Evolutionary conservation across 2,888 invertebrate species (phyloP).

Genomic region (Hyposoter didymator): DNA sequence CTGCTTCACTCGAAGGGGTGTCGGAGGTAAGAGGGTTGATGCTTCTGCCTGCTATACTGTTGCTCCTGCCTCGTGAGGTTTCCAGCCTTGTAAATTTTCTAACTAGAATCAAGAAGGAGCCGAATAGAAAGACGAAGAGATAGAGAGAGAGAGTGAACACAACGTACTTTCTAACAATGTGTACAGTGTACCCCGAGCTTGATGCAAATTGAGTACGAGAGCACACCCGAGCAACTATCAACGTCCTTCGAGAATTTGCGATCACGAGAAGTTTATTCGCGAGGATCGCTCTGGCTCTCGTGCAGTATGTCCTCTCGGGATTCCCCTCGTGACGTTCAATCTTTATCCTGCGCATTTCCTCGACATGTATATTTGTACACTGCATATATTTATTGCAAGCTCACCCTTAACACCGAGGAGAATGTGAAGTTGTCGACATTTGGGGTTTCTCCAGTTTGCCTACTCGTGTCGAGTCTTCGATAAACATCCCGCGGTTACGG

Average conservation of each 20-base stretch:
- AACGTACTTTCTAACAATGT: constrained; percentile 54
- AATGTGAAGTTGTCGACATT: constrained; percentile 73
- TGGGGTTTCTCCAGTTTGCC: constrained; percentile 77
- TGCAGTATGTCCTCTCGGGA: constrained; percentile 60
- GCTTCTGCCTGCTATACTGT: constrained; percentile 47
- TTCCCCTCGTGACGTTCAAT: constrained; percentile 57
- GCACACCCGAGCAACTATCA: constrained; percentile 70
- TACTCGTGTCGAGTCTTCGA: constrained; percentile 65
- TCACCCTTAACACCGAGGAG: constrained; percentile 1
- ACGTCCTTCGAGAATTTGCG: constrained; percentile 75
- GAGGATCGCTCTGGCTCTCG: constrained; percentile 62
- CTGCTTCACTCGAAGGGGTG: constrained; percentile 70
- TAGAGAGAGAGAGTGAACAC: constrained; percentile 64
- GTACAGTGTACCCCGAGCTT: constrained; percentile 70
- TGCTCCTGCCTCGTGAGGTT: constrained; percentile 46
- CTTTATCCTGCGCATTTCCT: not conserved
- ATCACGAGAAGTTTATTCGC: constrained; percentile 79
- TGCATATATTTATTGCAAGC: constrained; percentile 14
- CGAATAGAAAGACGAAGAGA: constrained; percentile 51
- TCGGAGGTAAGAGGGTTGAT: constrained; percentile 53
- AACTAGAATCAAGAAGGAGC: constrained; percentile 42
- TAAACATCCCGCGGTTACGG: constrained; percentile 71
- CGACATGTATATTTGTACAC: constrained; percentile 2
- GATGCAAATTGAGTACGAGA: constrained; percentile 83
- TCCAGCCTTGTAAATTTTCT: constrained; percentile 47